These are phyloP conservation scores for Drosophila hydei DNA, from an alignment of 1,140 invertebrate species.

Conservation along the genomic window DNA sequence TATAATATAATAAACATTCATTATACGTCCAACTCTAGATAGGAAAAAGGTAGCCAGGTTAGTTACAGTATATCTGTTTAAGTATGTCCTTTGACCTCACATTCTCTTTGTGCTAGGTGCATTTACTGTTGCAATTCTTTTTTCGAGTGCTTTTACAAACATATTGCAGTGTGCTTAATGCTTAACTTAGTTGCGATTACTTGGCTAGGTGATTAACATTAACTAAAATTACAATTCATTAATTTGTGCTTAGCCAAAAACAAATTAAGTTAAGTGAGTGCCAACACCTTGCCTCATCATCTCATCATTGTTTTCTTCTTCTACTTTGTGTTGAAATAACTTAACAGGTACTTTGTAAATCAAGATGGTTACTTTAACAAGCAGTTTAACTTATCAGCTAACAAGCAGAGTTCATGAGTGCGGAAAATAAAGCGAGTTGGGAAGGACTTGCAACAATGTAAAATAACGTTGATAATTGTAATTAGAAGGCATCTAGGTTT, in stretches of 20 bases:
- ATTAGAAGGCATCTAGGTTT: too few relatives aligned
- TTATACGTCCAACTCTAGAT: constrained; percentile 6
- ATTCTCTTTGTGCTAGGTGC: constrained; percentile 23
- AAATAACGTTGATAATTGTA: too few relatives aligned
- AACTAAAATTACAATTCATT: constrained; percentile 63
- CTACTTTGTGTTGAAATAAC: constrained; percentile 26
- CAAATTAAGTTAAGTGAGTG: constrained; percentile 56
- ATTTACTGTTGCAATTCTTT: not conserved
- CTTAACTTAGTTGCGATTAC: constrained; percentile 60
- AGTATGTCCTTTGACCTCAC: constrained; percentile 1
- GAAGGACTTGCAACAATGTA: too few relatives aligned
- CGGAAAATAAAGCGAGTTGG: not conserved
- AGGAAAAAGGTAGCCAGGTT: constrained; percentile 8
- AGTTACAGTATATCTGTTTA: not conserved
- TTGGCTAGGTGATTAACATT: constrained; percentile 60
- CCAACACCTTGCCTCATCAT: constrained; percentile 34
- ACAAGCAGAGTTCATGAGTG: constrained; percentile 55
- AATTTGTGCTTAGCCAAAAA: constrained; percentile 57
- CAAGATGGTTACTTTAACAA: constrained; percentile 50
- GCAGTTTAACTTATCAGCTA: constrained; percentile 69
- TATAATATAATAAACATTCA: not conserved
- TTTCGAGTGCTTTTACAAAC: constrained; percentile 27
- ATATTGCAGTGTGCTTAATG: constrained; percentile 59
- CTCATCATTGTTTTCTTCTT: not conserved
- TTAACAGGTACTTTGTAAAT: constrained; percentile 53